Evolutionary conservation across 2,797 vertebrate genomes (phyloP).

Genomic region (Characodon lateralis): DNA sequence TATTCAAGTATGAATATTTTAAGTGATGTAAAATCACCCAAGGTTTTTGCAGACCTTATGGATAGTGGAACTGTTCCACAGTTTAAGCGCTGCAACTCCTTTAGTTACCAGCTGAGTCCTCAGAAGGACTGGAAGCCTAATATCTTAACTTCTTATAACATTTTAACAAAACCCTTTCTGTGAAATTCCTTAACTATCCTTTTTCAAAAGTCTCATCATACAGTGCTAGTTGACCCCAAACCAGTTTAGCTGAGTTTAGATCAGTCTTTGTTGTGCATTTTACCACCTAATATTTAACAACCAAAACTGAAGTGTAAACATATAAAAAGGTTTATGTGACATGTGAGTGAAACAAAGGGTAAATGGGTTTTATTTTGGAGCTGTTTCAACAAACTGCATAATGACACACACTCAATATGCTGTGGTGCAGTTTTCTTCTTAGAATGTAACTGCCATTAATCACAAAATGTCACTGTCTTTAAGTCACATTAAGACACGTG

Average conservation of each 20-base stretch:
- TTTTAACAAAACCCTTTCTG: not conserved
- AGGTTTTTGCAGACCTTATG: too few species aligned
- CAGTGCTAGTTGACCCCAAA: constrained; percentile 25
- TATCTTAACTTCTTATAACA: not conserved
- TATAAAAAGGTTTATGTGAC: too few species aligned
- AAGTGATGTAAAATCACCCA: too few species aligned
- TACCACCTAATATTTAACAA: constrained; percentile 36
- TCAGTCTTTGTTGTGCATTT: constrained; percentile 23
- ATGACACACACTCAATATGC: not conserved
- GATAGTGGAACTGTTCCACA: too few species aligned
- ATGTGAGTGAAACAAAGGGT: too few species aligned
- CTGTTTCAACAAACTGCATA: not conserved
- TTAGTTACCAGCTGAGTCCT: too few species aligned
- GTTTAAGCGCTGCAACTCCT: too few species aligned
- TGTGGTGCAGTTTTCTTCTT: not conserved
- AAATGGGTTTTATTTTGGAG: not conserved
- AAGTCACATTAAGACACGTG: not conserved
- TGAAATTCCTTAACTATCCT: too few species aligned
- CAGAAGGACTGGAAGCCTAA: too few species aligned
- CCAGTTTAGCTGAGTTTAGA: constrained; percentile 29
- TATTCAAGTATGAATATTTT: too few species aligned
- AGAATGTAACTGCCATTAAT: not conserved
- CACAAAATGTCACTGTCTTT: not conserved
- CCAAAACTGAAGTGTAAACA: constrained; percentile 20
- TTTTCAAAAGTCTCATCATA: too few species aligned